These are phyloP conservation scores for Panthera tigris DNA, from an alignment of 2,113 vertebrate species.

Conservation along the genomic window DNA sequence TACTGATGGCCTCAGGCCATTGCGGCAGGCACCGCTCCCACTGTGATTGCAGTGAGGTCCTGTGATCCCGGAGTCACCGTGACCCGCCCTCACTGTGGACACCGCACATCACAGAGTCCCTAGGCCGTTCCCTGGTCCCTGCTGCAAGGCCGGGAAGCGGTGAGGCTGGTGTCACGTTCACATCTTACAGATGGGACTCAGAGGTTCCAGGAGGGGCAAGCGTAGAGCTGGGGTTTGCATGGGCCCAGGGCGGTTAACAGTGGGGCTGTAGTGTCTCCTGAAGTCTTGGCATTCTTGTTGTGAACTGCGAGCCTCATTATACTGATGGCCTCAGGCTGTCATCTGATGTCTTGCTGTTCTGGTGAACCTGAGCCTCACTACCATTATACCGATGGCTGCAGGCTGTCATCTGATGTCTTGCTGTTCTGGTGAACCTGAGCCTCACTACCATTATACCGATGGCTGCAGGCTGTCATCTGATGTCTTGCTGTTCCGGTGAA, in stretches of 20 bases:
- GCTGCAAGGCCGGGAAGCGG: not conserved
- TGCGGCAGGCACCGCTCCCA: fast-evolving
- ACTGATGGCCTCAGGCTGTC: too few species aligned
- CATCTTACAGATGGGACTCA: not conserved
- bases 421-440: too few species aligned
- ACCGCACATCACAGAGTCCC: not conserved
- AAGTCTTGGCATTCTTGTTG: too few species aligned
- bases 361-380: too few species aligned
- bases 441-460: too few species aligned
- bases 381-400: too few species aligned
- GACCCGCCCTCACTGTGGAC: not conserved
- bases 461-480: too few species aligned
- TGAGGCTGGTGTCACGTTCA: not conserved
- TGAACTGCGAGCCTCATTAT: too few species aligned
- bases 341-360: too few species aligned
- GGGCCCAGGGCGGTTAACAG: not conserved
- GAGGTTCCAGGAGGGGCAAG: not conserved
- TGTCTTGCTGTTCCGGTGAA: too few species aligned
- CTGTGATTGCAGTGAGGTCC: not conserved
- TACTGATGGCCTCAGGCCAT: not conserved
- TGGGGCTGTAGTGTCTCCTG: too few species aligned
- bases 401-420: too few species aligned
- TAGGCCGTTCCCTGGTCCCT: not conserved
- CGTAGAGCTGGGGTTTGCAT: not conserved
- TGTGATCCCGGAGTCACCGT: not conserved